Percentiles rank a stretch among this genome's conserved stretches.
phyloP scores from a whole-genome alignment of 2,888 invertebrate genomes.

The Dorcus parallelipipedus region DNA sequence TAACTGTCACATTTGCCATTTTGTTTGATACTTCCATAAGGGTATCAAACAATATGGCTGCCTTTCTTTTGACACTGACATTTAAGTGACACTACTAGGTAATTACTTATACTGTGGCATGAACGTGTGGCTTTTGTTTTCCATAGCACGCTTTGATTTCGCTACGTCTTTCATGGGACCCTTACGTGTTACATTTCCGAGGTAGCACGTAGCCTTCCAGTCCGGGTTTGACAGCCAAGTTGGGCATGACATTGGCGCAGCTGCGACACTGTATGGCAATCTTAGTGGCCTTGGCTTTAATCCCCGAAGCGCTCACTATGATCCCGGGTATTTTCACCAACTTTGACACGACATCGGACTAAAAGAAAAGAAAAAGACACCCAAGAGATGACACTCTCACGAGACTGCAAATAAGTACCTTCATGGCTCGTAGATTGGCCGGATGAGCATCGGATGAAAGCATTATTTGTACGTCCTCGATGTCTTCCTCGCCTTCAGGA shows the following conservation, averaged over 20 bases:
- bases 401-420: constrained; percentile 54
- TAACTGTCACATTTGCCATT: too few species aligned
- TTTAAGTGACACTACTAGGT: too few species aligned
- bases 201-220: constrained; percentile 95
- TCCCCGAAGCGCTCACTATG: constrained; percentile 88
- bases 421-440: constrained; percentile 77
- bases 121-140: too few species aligned
- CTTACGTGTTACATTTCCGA: constrained; percentile 88
- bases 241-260: constrained; percentile 85
- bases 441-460: constrained; percentile 82
- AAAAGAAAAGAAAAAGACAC: constrained; percentile 39
- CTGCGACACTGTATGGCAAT: constrained; percentile 95
- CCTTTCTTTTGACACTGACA: too few species aligned
- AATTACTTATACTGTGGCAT: too few species aligned
- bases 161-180: constrained; percentile 23
- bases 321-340: constrained; percentile 96
- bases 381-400: not conserved
- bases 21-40: too few species aligned
- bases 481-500: constrained; percentile 81
- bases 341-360: constrained; percentile 91
- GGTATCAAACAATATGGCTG: too few species aligned
- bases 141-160: too few species aligned
- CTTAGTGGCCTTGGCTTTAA: constrained; percentile 92
- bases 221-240: constrained; percentile 89
- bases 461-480: constrained; percentile 91